Percentiles rank a stretch among this genome's conserved stretches.
Conservation (phyloP, 2,797 vertebrate genomes). For the Cebuella pygmaea region DNA sequence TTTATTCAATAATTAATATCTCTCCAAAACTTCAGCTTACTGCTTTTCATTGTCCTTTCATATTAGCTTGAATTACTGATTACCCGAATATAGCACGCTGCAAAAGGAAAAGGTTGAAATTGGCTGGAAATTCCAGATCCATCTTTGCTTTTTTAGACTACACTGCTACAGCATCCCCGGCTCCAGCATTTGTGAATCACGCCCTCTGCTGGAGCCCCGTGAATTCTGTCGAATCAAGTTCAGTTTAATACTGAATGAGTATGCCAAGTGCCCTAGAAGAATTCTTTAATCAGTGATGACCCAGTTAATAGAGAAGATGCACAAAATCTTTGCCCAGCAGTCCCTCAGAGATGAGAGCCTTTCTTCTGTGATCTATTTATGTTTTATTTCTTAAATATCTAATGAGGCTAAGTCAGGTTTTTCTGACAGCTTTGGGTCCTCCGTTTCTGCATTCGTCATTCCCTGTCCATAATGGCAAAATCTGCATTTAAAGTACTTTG, state of each 20-base stretch:
- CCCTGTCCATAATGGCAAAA: not conserved
- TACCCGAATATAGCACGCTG: not conserved
- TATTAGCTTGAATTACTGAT: not conserved
- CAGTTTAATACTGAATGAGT: not conserved
- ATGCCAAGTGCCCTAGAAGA: not conserved
- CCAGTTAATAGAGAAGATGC: not conserved
- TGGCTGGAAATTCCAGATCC: not conserved
- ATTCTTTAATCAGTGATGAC: not conserved
- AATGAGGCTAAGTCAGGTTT: not conserved
- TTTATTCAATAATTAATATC: not conserved
- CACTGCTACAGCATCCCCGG: too few relatives aligned
- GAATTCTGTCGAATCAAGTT: not conserved
- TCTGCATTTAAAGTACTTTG: not conserved
- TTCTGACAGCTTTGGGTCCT: not conserved
- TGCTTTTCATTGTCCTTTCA: not conserved
- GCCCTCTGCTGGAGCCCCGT: not conserved
- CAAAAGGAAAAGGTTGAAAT: not conserved
- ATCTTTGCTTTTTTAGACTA: not conserved
- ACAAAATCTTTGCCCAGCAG: not conserved
- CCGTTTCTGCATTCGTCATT: not conserved
- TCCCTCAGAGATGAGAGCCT: not conserved
- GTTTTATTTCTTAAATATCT: constrained; percentile 39
- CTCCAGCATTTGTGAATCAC: not conserved
- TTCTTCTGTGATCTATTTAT: not conserved
- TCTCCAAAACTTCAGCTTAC: not conserved